Conservation (phyloP, 2,888 invertebrate genomes). For the Lydus trimaculatus region DNA sequence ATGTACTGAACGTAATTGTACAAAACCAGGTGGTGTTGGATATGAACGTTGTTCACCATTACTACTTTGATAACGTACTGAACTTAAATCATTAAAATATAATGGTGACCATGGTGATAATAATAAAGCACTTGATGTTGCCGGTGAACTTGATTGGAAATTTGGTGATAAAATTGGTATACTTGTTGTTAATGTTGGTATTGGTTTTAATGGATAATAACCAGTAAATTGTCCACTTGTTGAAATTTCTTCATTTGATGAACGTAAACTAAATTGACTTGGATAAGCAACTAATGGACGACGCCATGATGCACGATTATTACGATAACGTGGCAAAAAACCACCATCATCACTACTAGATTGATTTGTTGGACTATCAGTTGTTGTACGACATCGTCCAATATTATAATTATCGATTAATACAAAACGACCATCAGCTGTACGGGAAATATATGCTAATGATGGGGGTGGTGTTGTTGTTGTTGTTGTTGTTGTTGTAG, state of each 20-base stretch:
- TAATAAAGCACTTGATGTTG: constrained; percentile 66
- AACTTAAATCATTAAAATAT: constrained; percentile 87
- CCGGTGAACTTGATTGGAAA: constrained; percentile 73
- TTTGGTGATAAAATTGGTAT: constrained; percentile 62
- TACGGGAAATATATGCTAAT: constrained; percentile 74
- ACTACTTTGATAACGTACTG: constrained; percentile 74
- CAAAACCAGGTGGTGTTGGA: constrained; percentile 76
- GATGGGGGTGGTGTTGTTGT: constrained; percentile 42
- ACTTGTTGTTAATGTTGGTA: constrained; percentile 56
- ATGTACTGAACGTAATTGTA: constrained; percentile 70
- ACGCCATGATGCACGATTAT: constrained; percentile 70
- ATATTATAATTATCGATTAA: constrained; percentile 62
- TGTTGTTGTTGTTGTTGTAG: constrained; percentile 24
- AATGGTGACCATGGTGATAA: constrained; percentile 75
- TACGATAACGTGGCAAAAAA: constrained; percentile 70
- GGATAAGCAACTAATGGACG: constrained; percentile 70
- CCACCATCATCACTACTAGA: constrained; percentile 84
- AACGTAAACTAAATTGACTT: constrained; percentile 71
- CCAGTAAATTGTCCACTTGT: constrained; percentile 14
- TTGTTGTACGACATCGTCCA: constrained; percentile 64
- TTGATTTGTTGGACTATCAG: constrained; percentile 63
- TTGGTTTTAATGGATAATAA: constrained; percentile 57
- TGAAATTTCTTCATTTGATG: constrained; percentile 34
- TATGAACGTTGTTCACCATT: constrained; percentile 63
- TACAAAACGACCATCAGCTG: constrained; percentile 79